Conservation (phyloP, 2,888 invertebrate genomes). For the Diogma glabrata region DNA sequence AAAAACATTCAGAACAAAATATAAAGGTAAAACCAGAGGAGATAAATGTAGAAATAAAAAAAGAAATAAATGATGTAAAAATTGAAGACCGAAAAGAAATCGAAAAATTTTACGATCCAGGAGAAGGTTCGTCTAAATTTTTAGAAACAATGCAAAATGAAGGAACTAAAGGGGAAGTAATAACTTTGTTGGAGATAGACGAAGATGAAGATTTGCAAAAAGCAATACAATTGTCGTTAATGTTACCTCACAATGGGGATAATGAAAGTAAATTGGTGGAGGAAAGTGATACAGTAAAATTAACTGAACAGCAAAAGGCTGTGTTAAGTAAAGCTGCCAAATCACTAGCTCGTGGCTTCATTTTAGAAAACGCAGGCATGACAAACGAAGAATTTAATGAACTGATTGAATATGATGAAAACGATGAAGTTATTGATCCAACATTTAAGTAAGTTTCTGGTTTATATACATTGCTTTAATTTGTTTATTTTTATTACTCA, state of each 20-base stretch:
- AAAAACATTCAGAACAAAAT: constrained; percentile 44
- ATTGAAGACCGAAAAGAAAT: constrained; percentile 19
- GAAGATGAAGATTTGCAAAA: constrained; percentile 44
- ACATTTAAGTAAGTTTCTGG: too few species aligned
- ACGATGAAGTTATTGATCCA: constrained; percentile 17
- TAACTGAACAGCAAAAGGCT: constrained; percentile 30
- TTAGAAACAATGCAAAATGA: not conserved
- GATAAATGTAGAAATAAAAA: constrained; percentile 6
- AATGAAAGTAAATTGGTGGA: constrained; percentile 36
- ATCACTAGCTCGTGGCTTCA: constrained; percentile 56
- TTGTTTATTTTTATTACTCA: too few species aligned
- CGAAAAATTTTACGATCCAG: too few species aligned
- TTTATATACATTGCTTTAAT: too few species aligned
- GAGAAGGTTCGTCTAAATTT: not conserved
- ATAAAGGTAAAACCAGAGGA: constrained; percentile 18
- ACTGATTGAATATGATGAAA: constrained; percentile 35
- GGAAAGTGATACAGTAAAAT: constrained; percentile 32
- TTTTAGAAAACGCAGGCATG: constrained; percentile 65
- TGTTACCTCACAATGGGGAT: constrained; percentile 28
- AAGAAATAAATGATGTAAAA: not conserved
- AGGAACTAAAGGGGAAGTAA: too few species aligned
- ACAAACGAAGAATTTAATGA: constrained; percentile 55
- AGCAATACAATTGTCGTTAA: constrained; percentile 48
- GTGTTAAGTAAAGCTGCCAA: constrained; percentile 31
- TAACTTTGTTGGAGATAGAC: too few species aligned